A percentile compares a stretch with the other conserved stretches of the same genome.
These are phyloP conservation scores for Pseudorasbora parva DNA, from an alignment of 2,113 vertebrate genomes.

Conservation along the genomic window DNA sequence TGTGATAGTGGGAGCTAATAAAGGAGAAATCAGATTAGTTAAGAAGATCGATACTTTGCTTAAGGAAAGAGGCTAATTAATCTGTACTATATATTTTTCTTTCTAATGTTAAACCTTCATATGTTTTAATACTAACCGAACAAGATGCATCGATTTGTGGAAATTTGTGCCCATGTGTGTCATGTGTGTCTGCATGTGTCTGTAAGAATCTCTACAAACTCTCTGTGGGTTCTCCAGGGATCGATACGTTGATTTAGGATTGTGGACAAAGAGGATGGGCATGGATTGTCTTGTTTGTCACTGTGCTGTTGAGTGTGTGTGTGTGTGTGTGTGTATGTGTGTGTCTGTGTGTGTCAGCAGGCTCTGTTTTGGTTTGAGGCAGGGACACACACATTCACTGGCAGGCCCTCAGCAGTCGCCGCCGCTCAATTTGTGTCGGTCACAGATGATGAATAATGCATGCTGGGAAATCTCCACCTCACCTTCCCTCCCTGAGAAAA, in stretches of 20 bases:
- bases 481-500: constrained; percentile 30
- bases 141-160: constrained; percentile 1
- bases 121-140: neutral
- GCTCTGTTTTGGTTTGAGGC: constrained; percentile 53
- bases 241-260: constrained; percentile 38
- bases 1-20: constrained; percentile 28
- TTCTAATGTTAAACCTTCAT: constrained; percentile 3
- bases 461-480: constrained; percentile 49
- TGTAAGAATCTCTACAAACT: neutral
- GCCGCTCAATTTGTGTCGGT: constrained; percentile 57
- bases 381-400: constrained; percentile 47
- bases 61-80: constrained; percentile 4
- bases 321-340: constrained; percentile 38
- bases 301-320: constrained; percentile 27
- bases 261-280: constrained; percentile 34
- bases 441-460: constrained; percentile 56
- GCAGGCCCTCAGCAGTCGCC: constrained; percentile 24
- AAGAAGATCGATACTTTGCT: constrained; percentile 46
- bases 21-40: constrained; percentile 33
- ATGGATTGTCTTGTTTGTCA: constrained; percentile 44
- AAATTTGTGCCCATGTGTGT: constrained; percentile 13
- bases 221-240: constrained; percentile 20
- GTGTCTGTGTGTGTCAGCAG: constrained; percentile 46
- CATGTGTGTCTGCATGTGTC: neutral
- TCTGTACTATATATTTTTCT: neutral